Evolutionary conservation across 2,113 vertebrate genomes (phyloP).

Genomic region (Cyanistes caeruleus): DNA sequence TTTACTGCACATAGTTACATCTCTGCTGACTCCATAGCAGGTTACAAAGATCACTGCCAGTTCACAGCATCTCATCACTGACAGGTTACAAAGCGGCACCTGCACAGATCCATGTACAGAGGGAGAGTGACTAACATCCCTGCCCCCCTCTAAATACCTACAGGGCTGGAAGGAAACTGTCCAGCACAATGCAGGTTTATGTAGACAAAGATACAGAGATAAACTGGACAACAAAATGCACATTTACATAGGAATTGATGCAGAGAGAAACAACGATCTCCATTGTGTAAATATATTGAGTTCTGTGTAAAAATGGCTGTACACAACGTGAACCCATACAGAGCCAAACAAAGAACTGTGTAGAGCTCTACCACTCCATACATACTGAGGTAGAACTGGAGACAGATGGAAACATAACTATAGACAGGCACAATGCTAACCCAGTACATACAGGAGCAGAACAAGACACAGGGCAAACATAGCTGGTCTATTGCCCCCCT

Average conservation of each 20-base stretch:
- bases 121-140: background rate
- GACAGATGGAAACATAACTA: background rate
- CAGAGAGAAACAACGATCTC: background rate
- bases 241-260: background rate
- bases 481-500: background rate
- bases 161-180: background rate
- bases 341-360: background rate
- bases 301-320: background rate
- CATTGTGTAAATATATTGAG: background rate
- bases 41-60: background rate
- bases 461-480: background rate
- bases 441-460: background rate
- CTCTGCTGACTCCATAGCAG: background rate
- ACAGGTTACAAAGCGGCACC: background rate
- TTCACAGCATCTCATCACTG: too few species aligned
- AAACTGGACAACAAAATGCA: background rate
- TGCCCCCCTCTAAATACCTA: background rate
- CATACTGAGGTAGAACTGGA: too few species aligned
- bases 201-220: background rate
- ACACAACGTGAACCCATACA: fast-evolving
- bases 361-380: background rate
- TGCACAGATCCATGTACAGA: background rate
- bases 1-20: background rate
- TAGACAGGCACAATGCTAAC: background rate
- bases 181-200: fast-evolving